Evolutionary conservation across 1,140 invertebrate genomes (phyloP), one percentile per base, ranked within the genome.

Genomic region (Hypothenemus hampei): DNA sequence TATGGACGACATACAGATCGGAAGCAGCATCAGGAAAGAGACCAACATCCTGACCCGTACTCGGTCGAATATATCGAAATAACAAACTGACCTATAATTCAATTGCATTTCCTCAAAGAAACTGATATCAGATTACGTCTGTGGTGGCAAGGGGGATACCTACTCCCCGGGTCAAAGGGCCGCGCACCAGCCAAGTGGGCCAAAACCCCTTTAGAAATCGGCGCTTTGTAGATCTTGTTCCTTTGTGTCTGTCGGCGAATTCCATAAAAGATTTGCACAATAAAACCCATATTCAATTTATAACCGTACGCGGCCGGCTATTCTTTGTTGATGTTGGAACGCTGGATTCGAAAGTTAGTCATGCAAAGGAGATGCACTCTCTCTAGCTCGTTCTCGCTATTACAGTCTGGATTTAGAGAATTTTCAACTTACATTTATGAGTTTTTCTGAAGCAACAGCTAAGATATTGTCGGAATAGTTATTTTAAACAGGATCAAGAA

Each of bases 281-380:
- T 55, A 55, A 55, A 33, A 43, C 43, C 43, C 43, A 48, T 55
- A 55, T 55, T 55, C 39, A 55, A 55, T 55, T 55, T 55, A 55
- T 55, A 47, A 55, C 33, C 33, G 40, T 47, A 55, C 41, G 31
- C 50, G 40, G n/a, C 15, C 31, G 47, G 23, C 49, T 29, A 53
- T 53, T 53, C 39, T 53, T 53, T 53, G 50, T 53, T 24, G 23
- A 16, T 19, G 37, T 40, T n/a, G 22, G 49, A 51, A n/a, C n/a
- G n/a, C 44, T 41, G 31, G 43, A 35, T 53, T 53, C 44, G 50
- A n/a, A n/a, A 53, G 50, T 44, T 53, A 53, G 50, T 53, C 50
- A 52, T 52, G 50, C 50, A 53, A 53, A 53, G n/a, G n/a, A n/a
- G n/a, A n/a, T n/a, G n/a, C n/a, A n/a, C n/a, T n/a, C n/a, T n/a